Conservation (phyloP, 2,113 vertebrate genomes). For the Arizona elegans region DNA sequence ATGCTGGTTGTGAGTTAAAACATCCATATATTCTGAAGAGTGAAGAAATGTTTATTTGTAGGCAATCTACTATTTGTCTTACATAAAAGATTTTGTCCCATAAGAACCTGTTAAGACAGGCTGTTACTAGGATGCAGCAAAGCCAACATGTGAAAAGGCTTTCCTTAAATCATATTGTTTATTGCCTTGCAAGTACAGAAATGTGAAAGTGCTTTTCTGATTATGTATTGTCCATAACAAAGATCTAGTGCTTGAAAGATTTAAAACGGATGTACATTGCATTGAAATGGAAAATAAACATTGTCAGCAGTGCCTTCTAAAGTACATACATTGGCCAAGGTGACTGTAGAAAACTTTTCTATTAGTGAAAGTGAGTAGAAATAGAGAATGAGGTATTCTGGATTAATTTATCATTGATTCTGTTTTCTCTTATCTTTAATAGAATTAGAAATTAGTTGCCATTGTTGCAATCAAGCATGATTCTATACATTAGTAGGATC, state of each 20-base stretch:
- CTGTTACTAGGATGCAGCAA: background rate
- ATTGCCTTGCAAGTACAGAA: constrained; percentile 18
- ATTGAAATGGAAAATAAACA: constrained; percentile 28
- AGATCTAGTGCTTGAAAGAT: constrained; percentile 25
- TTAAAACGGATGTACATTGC: constrained; percentile 8
- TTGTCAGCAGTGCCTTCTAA: background rate
- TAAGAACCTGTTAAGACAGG: background rate
- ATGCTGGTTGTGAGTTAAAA: background rate
- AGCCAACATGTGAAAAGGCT: background rate
- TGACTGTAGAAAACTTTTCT: background rate
- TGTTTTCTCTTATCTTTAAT: background rate
- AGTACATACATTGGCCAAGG: background rate
- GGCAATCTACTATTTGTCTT: constrained; percentile 1
- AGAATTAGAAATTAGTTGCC: no score
- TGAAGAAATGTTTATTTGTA: constrained; percentile 6
- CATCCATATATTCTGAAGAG: background rate
- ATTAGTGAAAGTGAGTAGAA: background rate
- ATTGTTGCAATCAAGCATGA: background rate
- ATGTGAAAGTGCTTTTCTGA: constrained; percentile 28
- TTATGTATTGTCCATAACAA: constrained; percentile 30
- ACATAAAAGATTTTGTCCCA: background rate
- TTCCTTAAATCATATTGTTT: constrained; percentile 17
- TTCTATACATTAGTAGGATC: background rate
- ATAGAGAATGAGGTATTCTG: background rate
- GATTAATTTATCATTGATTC: background rate